Conservation (phyloP, 2,888 invertebrate genomes). For the Drosophila mercatorum region DNA sequence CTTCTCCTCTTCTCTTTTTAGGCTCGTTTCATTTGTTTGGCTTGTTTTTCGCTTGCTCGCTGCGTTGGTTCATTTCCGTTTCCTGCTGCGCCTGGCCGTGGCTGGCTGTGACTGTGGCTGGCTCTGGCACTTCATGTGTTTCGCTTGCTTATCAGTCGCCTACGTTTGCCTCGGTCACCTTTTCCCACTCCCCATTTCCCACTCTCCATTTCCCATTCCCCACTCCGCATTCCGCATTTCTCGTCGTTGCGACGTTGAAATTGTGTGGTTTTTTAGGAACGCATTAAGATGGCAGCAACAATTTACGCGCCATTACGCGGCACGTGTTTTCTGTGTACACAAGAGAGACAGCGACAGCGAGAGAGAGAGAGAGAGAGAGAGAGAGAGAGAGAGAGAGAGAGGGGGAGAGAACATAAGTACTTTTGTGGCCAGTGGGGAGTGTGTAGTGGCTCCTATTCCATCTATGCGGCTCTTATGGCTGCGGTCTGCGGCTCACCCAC, state of each 20-base stretch:
- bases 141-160: conserved; percentile 49
- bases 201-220: neutral
- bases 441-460: conserved; percentile 18
- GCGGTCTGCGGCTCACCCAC: conserved; percentile 7
- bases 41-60: conserved; percentile 45
- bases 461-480: conserved; percentile 21
- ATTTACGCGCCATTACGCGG: conserved; percentile 76
- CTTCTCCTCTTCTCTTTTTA: conserved; percentile 6
- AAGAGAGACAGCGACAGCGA: neutral
- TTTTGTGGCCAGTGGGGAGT: conserved; percentile 21
- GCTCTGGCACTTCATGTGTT: conserved; percentile 11
- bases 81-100: conserved; percentile 41
- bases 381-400: neutral
- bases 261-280: conserved; percentile 73
- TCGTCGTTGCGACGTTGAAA: conserved; percentile 44
- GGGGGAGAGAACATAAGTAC: conserved; percentile 29
- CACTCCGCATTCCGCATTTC: neutral
- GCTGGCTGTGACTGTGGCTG: conserved; percentile 7
- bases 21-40: conserved; percentile 33
- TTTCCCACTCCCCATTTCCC: neutral
- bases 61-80: conserved; percentile 68
- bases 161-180: conserved; percentile 14
- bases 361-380: neutral
- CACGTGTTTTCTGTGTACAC: conserved; percentile 34
- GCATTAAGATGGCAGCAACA: conserved; percentile 78